Conservation (phyloP, 2,888 invertebrate species). For the Rhamnusium bicolor region DNA sequence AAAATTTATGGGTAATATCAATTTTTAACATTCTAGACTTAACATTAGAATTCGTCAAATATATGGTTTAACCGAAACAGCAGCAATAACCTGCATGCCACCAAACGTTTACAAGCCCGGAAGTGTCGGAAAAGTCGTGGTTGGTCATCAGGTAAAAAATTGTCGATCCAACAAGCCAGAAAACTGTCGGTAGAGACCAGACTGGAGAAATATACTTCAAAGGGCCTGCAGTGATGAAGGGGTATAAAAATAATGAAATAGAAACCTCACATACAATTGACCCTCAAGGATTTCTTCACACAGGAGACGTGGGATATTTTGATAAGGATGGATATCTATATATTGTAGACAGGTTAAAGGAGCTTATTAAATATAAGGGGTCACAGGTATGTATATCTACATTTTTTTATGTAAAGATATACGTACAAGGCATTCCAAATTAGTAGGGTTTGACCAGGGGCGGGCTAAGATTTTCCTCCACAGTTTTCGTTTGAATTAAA, state of each 20-base stretch:
- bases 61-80: conserved; percentile 85
- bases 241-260: conserved; percentile 82
- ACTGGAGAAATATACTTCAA: conserved; percentile 90
- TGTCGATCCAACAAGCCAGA: conserved; percentile 76
- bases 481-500: too few species aligned
- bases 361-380: conserved; percentile 93
- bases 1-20: too few species aligned
- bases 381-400: too few species aligned
- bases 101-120: conserved; percentile 72
- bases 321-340: conserved; percentile 86
- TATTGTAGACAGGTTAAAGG: conserved; percentile 90
- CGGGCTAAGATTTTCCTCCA: too few species aligned
- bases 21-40: too few species aligned
- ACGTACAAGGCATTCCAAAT: too few species aligned
- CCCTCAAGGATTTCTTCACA: conserved; percentile 83
- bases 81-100: conserved; percentile 65
- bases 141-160: conserved; percentile 77
- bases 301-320: conserved; percentile 90
- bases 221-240: conserved; percentile 81
- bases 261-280: conserved; percentile 81
- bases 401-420: too few species aligned
- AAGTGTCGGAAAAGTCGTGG: conserved; percentile 77
- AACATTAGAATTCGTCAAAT: conserved; percentile 75
- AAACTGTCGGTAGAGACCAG: conserved; percentile 76
- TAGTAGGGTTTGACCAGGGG: too few species aligned